Evolutionary conservation across 1,140 invertebrate species (phyloP), one percentile per base, ranked within the genome.

Genomic region (Bombus superbus): DNA sequence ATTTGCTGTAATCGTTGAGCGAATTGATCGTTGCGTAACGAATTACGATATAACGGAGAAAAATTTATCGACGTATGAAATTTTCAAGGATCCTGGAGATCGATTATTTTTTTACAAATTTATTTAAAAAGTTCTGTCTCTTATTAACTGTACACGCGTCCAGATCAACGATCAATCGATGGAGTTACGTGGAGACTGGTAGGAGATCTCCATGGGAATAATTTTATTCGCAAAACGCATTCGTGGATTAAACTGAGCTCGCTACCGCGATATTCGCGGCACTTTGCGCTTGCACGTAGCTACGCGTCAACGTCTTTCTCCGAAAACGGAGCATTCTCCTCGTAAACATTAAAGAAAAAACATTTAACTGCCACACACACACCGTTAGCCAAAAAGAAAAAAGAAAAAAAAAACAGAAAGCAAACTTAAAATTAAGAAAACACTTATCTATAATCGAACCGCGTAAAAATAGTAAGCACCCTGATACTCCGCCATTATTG

Each of bases 221-320:
- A 18, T 66, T 35, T 32, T 35, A 35, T 40, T 64, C 62, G 57
- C 64, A 40, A 71, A 75, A 74, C 78, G 75, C 76, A 79, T 86
- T 84, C 82, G 85, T 82, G 77, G 38, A 87, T 86, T 76, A 84
- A 80, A 68, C 71, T 11, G 73, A 62, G 79, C 71, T 71, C 72
- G 44, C 38, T 64, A 35, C 72, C 32, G 74, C 66, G 64, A 38
- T 22, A 72, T 47, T 59, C 32, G 28, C 11, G 22, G 25, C 38
- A n/a, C 57, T 59, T 62, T 15, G 28, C 83, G 74, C 74, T 82
- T 88, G 53, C 18, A 75, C 47, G 73, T 57, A n/a, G 72, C 72
- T 83, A 87, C 85, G 62, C 88, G 88, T 87, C 77, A 81, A 89
- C 69, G 82, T 85, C 72, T 84, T 83, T 85, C 79, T 53, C 40